Percentiles rank a stretch among this genome's conserved stretches.
Conservation (phyloP, 2,888 invertebrate species). For the Nymphalis urticae region DNA sequence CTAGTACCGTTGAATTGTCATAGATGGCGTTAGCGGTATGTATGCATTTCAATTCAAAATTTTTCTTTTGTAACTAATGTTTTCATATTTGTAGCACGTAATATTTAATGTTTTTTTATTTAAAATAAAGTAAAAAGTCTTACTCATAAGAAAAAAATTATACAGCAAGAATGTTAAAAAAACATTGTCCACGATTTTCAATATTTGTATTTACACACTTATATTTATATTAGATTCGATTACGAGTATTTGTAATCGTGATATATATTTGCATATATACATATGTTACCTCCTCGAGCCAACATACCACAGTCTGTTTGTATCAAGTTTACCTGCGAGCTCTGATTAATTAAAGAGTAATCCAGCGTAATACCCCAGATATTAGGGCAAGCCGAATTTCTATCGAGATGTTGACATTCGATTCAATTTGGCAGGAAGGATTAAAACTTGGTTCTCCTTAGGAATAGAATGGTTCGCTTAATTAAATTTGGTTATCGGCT, state of each 20-base stretch:
- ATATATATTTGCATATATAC: slow-evolving; percentile 5
- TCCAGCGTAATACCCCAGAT: slow-evolving; percentile 39
- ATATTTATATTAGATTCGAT: too few relatives aligned
- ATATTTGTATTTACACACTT: too few relatives aligned
- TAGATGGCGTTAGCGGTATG: slow-evolving; percentile 36
- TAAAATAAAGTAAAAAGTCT: too few relatives aligned
- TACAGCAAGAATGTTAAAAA: too few relatives aligned
- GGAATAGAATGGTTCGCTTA: slow-evolving; percentile 14
- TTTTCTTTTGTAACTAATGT: not conserved
- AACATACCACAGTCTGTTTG: slow-evolving; percentile 30
- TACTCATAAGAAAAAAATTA: too few relatives aligned
- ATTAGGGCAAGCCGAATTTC: slow-evolving; percentile 36
- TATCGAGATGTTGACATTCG: slow-evolving; percentile 35
- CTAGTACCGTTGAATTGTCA: slow-evolving; percentile 25
- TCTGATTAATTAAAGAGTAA: slow-evolving; percentile 46
- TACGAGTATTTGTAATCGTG: not conserved
- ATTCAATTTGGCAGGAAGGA: slow-evolving; percentile 28
- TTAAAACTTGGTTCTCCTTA: slow-evolving; percentile 25
- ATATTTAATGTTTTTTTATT: too few relatives aligned
- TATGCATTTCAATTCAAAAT: not conserved
- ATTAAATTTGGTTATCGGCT: slow-evolving; percentile 7
- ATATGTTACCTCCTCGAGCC: slow-evolving; percentile 14
- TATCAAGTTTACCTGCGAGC: slow-evolving; percentile 42
- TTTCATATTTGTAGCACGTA: too few relatives aligned
- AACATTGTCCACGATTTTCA: too few relatives aligned